Conservation (phyloP, 1,140 invertebrate species). For the Anastrepha obliqua region DNA sequence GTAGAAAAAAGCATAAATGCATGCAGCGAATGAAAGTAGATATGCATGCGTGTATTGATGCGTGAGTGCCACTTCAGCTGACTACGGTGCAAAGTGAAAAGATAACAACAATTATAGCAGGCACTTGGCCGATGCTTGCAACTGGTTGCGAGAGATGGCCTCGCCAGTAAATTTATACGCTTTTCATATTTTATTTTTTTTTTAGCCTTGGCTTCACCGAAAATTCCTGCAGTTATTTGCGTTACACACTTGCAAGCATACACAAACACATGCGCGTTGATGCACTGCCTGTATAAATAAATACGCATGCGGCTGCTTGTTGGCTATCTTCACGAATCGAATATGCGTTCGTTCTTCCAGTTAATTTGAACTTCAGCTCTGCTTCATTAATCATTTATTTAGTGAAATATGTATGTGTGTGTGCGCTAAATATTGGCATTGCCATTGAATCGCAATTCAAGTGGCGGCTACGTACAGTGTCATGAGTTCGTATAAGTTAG, state of each 20-base stretch:
- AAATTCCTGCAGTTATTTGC: neutral
- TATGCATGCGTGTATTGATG: neutral
- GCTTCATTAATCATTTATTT: constrained; percentile 23
- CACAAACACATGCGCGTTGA: neutral
- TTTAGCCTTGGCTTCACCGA: neutral
- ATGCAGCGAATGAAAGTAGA: neutral
- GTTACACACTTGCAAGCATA: neutral
- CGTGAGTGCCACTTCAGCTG: neutral
- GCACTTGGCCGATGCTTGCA: neutral
- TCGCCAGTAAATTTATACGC: neutral
- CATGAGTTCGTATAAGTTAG: no score
- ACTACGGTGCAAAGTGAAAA: neutral
- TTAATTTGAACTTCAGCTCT: neutral
- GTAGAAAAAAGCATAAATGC: neutral
- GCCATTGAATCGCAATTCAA: neutral
- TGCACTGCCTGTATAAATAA: neutral
- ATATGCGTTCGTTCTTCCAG: neutral
- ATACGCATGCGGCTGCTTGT: neutral
- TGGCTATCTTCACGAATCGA: neutral
- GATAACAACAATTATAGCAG: constrained; percentile 4
- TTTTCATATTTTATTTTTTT: neutral
- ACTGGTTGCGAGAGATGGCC: no score
- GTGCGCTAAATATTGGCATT: neutral
- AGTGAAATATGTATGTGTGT: neutral
- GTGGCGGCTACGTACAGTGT: neutral